Percentiles rank a stretch among this genome's conserved stretches.
Evolutionary conservation across 2,113 vertebrate species (phyloP).

Genomic region (Apodemus sylvaticus): DNA sequence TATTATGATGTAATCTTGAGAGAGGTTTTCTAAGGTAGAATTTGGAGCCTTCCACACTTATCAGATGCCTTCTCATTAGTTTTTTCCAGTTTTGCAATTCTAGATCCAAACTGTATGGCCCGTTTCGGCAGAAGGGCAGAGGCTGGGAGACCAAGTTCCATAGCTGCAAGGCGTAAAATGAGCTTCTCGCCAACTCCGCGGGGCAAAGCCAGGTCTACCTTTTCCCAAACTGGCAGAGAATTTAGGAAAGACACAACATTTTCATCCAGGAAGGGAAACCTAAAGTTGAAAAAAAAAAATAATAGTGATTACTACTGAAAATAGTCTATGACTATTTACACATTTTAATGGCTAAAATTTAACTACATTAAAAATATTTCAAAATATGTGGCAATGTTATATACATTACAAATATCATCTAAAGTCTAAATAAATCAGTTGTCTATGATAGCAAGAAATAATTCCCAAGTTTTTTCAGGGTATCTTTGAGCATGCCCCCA

Average conservation of each 20-base stretch:
- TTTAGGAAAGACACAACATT: constrained; percentile 94
- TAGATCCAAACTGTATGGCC: constrained; percentile 97
- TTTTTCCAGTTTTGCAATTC: constrained; percentile 96
- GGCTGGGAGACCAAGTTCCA: constrained; percentile 87
- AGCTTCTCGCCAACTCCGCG: constrained; percentile 96
- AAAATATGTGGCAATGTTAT: neutral
- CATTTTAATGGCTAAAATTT: constrained; percentile 15
- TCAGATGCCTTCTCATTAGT: constrained; percentile 92
- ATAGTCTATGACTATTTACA: neutral
- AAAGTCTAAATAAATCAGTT: constrained; percentile 22
- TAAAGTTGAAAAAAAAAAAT: constrained; percentile 74
- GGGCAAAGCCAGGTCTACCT: constrained; percentile 91
- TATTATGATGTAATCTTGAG: neutral
- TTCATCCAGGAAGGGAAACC: constrained; percentile 98
- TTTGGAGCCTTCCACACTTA: constrained; percentile 90
- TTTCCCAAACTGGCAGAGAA: constrained; percentile 90
- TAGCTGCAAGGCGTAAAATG: constrained; percentile 90
- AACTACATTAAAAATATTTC: constrained; percentile 16
- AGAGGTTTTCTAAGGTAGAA: constrained; percentile 50
- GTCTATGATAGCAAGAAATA: neutral
- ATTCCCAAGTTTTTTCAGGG: constrained; percentile 46
- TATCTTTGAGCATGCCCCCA: neutral
- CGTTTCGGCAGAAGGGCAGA: constrained; percentile 92
- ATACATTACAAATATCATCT: neutral
- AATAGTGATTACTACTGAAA: neutral